A percentile compares a stretch with the other conserved stretches of the same genome.
phyloP scores from a whole-genome alignment of 2,888 invertebrate genomes.

The Toxonevra muliebris region DNA sequence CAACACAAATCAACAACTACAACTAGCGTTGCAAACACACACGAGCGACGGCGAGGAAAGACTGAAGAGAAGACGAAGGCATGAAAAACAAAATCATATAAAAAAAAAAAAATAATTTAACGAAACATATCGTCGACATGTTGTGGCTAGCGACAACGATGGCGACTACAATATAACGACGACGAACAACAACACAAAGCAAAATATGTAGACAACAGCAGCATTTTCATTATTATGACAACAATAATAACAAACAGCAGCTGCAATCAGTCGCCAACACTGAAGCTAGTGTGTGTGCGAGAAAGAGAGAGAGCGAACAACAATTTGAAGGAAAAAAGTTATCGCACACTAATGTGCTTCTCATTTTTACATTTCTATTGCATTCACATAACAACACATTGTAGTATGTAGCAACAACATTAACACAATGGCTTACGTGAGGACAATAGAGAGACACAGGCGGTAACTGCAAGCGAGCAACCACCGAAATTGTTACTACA shows the following conservation, averaged over 20 bases:
- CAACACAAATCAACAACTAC: conserved; percentile 33
- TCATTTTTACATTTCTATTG: too few relatives aligned
- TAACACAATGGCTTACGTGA: neutral
- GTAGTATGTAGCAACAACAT: neutral
- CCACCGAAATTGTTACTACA: conserved; percentile 20
- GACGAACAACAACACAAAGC: conserved; percentile 10
- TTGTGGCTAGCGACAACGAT: conserved; percentile 4
- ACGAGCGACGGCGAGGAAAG: conserved; percentile 34
- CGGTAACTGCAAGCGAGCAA: conserved; percentile 12
- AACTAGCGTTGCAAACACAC: neutral
- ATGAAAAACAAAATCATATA: conserved; percentile 28
- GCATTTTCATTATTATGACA: neutral
- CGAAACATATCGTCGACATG: conserved; percentile 18
- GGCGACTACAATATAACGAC: conserved; percentile 11
- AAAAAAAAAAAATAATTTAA: conserved; percentile 15
- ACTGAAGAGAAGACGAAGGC: conserved; percentile 34
- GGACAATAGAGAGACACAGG: neutral
- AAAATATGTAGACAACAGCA: neutral
- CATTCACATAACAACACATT: too few relatives aligned
- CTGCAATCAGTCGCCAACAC: too few relatives aligned
- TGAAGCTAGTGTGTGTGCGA: neutral
- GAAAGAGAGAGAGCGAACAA: conserved; percentile 2
- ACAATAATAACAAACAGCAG: neutral
- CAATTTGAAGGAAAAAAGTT: neutral
- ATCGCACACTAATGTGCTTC: conserved; percentile 1